These are phyloP conservation scores for Papilio xuthus DNA, from an alignment of 1,140 invertebrate species.

Conservation along the genomic window DNA sequence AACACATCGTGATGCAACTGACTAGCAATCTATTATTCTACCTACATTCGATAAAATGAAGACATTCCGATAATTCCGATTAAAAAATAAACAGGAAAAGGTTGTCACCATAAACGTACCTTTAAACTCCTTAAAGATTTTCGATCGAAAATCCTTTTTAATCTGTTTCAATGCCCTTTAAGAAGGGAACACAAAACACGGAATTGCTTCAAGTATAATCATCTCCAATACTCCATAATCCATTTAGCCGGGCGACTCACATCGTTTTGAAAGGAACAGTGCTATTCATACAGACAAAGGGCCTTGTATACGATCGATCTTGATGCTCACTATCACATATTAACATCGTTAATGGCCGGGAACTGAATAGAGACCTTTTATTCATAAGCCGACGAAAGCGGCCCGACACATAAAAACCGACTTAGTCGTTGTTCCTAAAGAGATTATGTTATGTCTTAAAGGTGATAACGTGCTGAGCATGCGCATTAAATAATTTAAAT, in stretches of 20 bases:
- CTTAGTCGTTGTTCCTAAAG: conserved; percentile 23
- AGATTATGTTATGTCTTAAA: conserved; percentile 28
- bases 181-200: conserved; percentile 3
- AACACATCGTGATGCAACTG: no score
- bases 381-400: conserved; percentile 47
- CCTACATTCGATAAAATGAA: background rate
- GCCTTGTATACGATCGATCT: conserved; percentile 59
- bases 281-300: conserved; percentile 49
- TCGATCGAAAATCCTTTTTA: conserved; percentile 23
- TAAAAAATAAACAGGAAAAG: background rate
- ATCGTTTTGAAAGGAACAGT: conserved; percentile 47
- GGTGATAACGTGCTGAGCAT: conserved; percentile 25
- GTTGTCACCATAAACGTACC: background rate
- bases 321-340: conserved; percentile 59
- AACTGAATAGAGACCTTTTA: conserved; percentile 53
- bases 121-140: background rate
- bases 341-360: conserved; percentile 66
- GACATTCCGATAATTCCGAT: background rate
- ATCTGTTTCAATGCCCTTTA: conserved; percentile 8
- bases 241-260: conserved; percentile 35
- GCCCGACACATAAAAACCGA: conserved; percentile 23
- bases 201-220: conserved; percentile 5
- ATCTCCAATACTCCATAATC: conserved; percentile 36
- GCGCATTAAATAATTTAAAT: conserved; percentile 7
- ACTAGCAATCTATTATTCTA: no score